These are phyloP conservation scores for Microtus pennsylvanicus DNA, from an alignment of 2,113 vertebrate genomes.

Conservation along the genomic window DNA sequence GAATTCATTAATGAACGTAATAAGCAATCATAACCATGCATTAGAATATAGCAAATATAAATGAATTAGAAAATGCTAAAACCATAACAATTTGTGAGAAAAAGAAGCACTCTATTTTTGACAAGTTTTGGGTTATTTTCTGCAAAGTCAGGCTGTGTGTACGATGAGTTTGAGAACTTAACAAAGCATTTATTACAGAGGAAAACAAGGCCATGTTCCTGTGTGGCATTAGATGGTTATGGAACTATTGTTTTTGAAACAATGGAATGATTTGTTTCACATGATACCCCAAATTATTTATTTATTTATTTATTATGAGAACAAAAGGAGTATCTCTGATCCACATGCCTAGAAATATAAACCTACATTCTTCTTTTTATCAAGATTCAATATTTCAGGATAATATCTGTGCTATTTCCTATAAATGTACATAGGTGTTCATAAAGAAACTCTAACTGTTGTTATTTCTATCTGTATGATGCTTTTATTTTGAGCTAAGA, in stretches of 20 bases:
- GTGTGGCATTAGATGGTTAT: not conserved
- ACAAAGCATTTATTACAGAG: not conserved
- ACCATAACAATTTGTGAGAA: slow-evolving; percentile 6
- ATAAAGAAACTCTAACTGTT: slow-evolving; percentile 33
- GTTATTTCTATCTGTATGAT: not conserved
- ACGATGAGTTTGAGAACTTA: not conserved
- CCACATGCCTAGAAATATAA: not conserved
- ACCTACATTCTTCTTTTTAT: not conserved
- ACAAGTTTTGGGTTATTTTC: not conserved
- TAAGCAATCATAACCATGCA: not conserved
- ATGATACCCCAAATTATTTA: not conserved
- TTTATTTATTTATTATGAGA: not conserved
- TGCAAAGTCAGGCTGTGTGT: not conserved
- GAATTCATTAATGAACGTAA: not conserved
- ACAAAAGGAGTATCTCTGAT: not conserved
- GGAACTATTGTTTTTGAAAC: not conserved
- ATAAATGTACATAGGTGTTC: not conserved
- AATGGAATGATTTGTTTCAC: slow-evolving; percentile 7
- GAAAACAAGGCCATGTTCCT: not conserved
- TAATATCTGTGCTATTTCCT: not conserved
- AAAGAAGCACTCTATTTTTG: not conserved
- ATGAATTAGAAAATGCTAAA: slow-evolving; percentile 15
- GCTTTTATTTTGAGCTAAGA: slow-evolving; percentile 18
- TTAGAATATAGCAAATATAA: slow-evolving; percentile 16
- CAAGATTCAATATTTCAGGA: not conserved